These are phyloP conservation scores for Prunella fulvescens DNA, from an alignment of 2,113 vertebrate species.

Conservation along the genomic window DNA sequence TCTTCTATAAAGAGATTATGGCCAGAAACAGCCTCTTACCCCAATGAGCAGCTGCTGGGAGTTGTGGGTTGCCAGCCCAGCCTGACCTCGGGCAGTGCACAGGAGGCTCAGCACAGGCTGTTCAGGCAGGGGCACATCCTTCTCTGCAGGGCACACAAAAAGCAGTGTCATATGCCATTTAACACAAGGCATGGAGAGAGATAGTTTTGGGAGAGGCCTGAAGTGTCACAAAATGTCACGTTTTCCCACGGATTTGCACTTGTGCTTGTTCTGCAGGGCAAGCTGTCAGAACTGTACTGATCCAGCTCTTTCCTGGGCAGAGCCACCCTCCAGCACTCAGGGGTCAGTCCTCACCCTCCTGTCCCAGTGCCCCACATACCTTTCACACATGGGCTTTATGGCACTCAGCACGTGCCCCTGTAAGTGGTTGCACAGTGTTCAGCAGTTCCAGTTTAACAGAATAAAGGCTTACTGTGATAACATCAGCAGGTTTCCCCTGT, in stretches of 20 bases:
- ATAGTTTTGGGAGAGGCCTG: background rate
- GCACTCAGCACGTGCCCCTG: background rate
- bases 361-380: background rate
- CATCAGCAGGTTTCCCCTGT: background rate
- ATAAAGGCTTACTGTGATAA: background rate
- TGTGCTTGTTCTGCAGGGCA: background rate
- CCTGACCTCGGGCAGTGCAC: background rate
- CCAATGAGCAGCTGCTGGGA: background rate
- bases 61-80: background rate
- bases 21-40: background rate
- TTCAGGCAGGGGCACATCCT: background rate
- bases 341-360: fast-evolving
- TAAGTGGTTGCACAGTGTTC: background rate
- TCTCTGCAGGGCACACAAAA: background rate
- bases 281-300: background rate
- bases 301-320: background rate
- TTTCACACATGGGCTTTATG: background rate
- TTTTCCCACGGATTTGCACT: background rate
- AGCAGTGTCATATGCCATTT: background rate
- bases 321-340: background rate
- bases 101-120: background rate
- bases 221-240: background rate
- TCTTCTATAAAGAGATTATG: background rate
- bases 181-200: background rate
- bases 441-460: background rate